Base-by-base conservation (phyloP, 2,888 invertebrate genomes). In the Melanchra persicariae region DNA sequence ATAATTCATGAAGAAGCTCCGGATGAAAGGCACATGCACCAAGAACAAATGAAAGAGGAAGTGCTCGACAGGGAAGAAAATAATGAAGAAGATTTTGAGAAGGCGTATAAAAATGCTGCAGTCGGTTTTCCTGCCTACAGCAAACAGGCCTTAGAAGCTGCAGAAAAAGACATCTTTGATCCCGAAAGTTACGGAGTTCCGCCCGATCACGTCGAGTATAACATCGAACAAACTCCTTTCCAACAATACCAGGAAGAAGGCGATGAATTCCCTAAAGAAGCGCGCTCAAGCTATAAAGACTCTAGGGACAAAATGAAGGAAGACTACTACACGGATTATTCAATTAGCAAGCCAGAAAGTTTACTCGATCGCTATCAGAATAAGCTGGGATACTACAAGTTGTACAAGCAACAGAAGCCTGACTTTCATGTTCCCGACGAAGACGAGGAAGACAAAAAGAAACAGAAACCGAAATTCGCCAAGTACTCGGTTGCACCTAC, bases 61-160 rank as follows among this genome's bases (percentile, higher is more conserved):
- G 90, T 91, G 74, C 85, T 91, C 1, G 89, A 91, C 34, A 88
- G 91, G n/a, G 93, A 94, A 73, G 92, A 93, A 80, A 93, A 95
- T 64, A 93, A 89, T 55, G 96, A 96, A 83, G 92, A 96, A 84
- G 93, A 95, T 75, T 96, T 96, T 80, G 95, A 96, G 79, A 93
- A 93, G 61, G 93, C 93, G 4, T 96, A 96, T 67, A 92, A 94
- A 85, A 88, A 95, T 65, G 91, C 96, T 22, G 95, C 96, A 0
- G 89, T 89, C 65, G 96, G 95, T 9, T 96, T 96, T 72, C 94
- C 94, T 22, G 93, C 93, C 0, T 95, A 91, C 63, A 89, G 91
- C 55, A 81, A 84, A 19, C 87, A 91, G 55, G 77, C 90, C 1
- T 78, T 85, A 17, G 92, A 94, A 54, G 82, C 70, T 34, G 70